Conservation (phyloP, 2,797 vertebrate genomes). For the Bradypus variegatus region DNA sequence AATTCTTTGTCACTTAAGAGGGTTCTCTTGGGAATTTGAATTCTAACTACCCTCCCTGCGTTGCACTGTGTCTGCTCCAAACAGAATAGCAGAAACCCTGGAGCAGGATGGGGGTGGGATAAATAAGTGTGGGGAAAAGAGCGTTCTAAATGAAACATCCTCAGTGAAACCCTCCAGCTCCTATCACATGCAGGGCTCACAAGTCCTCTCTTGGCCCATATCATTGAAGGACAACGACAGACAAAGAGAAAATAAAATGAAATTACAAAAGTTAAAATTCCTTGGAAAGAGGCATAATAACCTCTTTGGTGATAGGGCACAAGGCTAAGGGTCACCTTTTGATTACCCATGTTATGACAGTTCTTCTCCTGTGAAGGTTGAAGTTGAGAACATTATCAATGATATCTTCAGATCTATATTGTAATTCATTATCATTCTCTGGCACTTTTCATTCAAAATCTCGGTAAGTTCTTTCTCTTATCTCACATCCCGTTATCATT, state of each 20-base stretch:
- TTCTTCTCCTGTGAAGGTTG: neutral
- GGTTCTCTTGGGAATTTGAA: neutral
- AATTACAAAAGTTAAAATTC: neutral
- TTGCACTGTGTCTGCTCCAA: neutral
- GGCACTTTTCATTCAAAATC: neutral
- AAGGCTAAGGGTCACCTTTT: neutral
- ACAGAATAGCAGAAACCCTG: neutral
- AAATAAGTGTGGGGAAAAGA: neutral
- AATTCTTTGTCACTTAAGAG: neutral
- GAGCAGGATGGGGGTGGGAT: neutral
- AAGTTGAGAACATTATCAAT: neutral
- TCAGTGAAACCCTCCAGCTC: neutral
- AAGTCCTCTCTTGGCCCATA: neutral
- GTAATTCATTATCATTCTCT: neutral
- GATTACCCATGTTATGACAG: neutral
- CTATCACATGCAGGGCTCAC: neutral
- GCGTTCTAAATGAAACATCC: neutral
- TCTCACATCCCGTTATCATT: neutral
- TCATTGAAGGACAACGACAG: neutral
- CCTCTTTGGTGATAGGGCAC: neutral
- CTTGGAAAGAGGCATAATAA: neutral
- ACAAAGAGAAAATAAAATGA: neutral
- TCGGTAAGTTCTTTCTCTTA: neutral
- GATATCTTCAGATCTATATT: neutral
- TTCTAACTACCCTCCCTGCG: neutral